Conservation (phyloP, 2,113 vertebrate genomes). For the Pluvianellus socialis region DNA sequence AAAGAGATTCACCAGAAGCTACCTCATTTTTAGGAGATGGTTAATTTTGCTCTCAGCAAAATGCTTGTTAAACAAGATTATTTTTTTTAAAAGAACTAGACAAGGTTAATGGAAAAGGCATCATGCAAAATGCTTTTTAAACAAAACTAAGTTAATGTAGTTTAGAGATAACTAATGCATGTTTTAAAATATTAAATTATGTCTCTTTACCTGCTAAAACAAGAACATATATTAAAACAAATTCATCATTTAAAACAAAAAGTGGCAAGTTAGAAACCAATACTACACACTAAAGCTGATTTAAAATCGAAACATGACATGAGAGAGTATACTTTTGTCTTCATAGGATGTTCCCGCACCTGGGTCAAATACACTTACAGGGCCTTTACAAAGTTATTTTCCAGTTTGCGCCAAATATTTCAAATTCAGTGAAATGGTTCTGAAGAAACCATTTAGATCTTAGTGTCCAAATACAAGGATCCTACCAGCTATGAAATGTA, state of each 20-base stretch:
- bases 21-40: slow-evolving; percentile 62
- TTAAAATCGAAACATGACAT: slow-evolving; percentile 62
- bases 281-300: slow-evolving; percentile 64
- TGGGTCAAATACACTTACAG: not conserved
- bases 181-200: slow-evolving; percentile 73
- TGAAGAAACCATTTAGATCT: not conserved
- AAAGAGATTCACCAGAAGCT: slow-evolving; percentile 59
- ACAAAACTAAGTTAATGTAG: slow-evolving; percentile 70
- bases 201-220: slow-evolving; percentile 87
- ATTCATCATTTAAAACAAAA: slow-evolving; percentile 75
- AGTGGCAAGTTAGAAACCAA: slow-evolving; percentile 73
- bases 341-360: not conserved
- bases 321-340: slow-evolving; percentile 44
- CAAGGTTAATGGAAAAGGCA: slow-evolving; percentile 73
- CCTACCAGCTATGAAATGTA: not conserved
- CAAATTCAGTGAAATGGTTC: not conserved
- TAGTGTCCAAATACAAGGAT: not conserved
- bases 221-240: slow-evolving; percentile 87
- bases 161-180: slow-evolving; percentile 72
- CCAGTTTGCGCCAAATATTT: not conserved
- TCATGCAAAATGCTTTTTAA: slow-evolving; percentile 76
- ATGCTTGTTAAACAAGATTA: slow-evolving; percentile 69
- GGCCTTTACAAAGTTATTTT: not conserved
- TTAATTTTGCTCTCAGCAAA: slow-evolving; percentile 74
- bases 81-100: slow-evolving; percentile 45